These are phyloP conservation scores for Myrmecobius fasciatus DNA, from an alignment of 2,113 vertebrate genomes.

Conservation along the genomic window DNA sequence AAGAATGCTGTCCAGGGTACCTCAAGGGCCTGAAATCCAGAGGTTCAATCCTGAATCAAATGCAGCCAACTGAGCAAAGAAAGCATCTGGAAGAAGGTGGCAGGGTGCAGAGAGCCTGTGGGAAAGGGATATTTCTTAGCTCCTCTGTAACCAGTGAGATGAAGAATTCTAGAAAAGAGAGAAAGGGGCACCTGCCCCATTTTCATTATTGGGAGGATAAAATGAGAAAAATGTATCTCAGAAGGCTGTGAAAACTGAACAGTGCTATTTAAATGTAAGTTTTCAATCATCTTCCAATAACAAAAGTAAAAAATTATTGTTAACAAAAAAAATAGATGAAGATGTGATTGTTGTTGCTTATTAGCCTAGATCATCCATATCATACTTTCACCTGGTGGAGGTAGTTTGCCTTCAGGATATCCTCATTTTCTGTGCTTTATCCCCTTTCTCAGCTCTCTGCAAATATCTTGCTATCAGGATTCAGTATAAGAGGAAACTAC, in stretches of 20 bases:
- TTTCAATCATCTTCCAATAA: background rate
- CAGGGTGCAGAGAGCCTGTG: background rate
- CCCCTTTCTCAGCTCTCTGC: background rate
- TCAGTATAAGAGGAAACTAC: background rate
- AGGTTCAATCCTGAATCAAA: slow-evolving; percentile 1
- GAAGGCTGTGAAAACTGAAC: background rate
- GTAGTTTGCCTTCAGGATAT: background rate
- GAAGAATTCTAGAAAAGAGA: background rate
- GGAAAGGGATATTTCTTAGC: background rate
- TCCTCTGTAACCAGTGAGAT: background rate
- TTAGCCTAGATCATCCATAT: background rate
- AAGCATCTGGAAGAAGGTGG: background rate
- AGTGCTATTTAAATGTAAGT: background rate
- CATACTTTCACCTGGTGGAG: background rate
- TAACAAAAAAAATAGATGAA: background rate
- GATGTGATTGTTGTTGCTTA: background rate
- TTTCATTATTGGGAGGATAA: background rate
- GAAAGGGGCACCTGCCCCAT: background rate
- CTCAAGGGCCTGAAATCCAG: background rate
- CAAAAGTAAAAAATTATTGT: too few relatives aligned
- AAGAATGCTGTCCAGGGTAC: background rate
- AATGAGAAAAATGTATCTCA: background rate
- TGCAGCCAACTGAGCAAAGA: background rate
- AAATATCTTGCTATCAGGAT: background rate
- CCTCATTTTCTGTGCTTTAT: background rate